These are phyloP conservation scores for Danio albolineatus DNA, from an alignment of 2,797 vertebrate species.

Conservation along the genomic window DNA sequence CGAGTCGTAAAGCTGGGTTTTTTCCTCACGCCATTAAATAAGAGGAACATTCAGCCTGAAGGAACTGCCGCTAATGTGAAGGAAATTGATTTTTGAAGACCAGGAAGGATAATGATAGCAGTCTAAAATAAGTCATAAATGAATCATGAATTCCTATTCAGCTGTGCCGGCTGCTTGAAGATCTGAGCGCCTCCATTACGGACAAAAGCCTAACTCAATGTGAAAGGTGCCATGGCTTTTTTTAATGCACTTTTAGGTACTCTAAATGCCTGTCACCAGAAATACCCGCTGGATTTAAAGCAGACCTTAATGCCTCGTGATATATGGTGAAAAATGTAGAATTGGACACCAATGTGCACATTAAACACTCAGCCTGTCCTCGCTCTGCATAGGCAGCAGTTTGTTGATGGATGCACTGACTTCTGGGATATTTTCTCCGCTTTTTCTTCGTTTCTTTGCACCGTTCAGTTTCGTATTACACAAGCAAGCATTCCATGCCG, in stretches of 20 bases:
- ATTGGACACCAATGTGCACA: constrained; percentile 16
- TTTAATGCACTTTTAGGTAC: constrained; percentile 25
- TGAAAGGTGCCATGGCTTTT: constrained; percentile 13
- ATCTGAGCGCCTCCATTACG: neutral
- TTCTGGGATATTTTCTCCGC: neutral
- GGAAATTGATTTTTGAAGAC: constrained; percentile 62
- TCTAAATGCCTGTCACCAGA: constrained; percentile 39
- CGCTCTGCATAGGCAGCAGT: constrained; percentile 19
- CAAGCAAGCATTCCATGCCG: constrained; percentile 25
- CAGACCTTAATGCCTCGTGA: constrained; percentile 30
- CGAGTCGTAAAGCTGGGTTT: neutral
- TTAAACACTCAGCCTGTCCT: constrained; percentile 29
- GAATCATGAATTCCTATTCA: constrained; percentile 63
- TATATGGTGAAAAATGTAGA: constrained; percentile 34
- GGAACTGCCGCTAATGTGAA: constrained; percentile 50
- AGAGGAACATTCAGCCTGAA: constrained; percentile 50
- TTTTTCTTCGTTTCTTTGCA: neutral
- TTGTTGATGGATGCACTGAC: constrained; percentile 33
- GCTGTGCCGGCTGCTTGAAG: constrained; percentile 53
- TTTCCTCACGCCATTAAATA: constrained; percentile 41
- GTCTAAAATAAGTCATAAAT: constrained; percentile 67
- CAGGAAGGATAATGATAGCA: constrained; percentile 55
- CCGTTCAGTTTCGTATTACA: constrained; percentile 20
- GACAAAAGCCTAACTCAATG: constrained; percentile 21
- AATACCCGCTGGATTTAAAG: constrained; percentile 27